A percentile compares a stretch with the other conserved stretches of the same genome.
Evolutionary conservation across 1,140 invertebrate species (phyloP).

Genomic region (Drosophila takahashii): DNA sequence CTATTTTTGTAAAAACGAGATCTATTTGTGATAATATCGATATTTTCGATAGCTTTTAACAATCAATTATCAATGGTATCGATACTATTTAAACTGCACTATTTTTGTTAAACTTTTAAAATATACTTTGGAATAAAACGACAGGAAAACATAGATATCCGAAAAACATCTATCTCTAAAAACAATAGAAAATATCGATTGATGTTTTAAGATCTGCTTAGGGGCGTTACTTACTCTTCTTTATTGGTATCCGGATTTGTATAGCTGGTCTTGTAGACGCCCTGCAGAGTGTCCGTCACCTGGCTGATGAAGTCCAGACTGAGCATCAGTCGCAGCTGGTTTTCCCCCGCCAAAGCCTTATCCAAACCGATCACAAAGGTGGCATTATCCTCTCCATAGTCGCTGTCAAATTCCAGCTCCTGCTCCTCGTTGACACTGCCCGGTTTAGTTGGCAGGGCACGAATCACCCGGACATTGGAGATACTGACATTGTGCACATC

Average conservation of each 20-base stretch:
- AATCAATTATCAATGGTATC: too few relatives aligned
- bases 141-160: too few relatives aligned
- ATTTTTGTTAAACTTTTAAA: too few relatives aligned
- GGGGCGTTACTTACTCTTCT: conserved; percentile 87
- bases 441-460: not conserved
- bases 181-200: too few relatives aligned
- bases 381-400: conserved; percentile 73
- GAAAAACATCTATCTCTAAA: too few relatives aligned
- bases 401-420: conserved; percentile 75
- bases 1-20: too few relatives aligned
- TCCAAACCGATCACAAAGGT: conserved; percentile 70
- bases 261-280: conserved; percentile 93
- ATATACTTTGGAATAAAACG: too few relatives aligned
- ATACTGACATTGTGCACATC: conserved; percentile 81
- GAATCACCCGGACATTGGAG: conserved; percentile 72
- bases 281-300: conserved; percentile 88
- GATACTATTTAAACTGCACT: too few relatives aligned
- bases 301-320: conserved; percentile 88
- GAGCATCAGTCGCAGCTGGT: conserved; percentile 77
- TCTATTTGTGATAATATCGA: too few relatives aligned
- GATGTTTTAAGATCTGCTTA: too few relatives aligned
- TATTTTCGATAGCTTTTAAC: too few relatives aligned
- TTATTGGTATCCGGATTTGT: conserved; percentile 86
- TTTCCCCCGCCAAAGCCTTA: conserved; percentile 44
- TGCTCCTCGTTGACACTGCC: conserved; percentile 56